These are phyloP conservation scores for Apamea monoglypha DNA, from an alignment of 2,888 invertebrate species.

Conservation along the genomic window DNA sequence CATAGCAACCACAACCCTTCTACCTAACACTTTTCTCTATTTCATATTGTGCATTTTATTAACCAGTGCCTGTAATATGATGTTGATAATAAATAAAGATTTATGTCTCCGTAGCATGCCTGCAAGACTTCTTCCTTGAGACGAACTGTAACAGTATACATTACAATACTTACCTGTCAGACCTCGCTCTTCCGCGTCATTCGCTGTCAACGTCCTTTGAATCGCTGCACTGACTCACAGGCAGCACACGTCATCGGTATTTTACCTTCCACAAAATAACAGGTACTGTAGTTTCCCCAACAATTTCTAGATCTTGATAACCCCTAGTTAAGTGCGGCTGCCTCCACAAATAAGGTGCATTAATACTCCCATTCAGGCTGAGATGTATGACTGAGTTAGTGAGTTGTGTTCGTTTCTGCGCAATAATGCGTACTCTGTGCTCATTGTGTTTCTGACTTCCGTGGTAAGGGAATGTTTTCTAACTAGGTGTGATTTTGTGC, in stretches of 20 bases:
- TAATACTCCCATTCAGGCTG: conserved; percentile 62
- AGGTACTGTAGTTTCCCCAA: conserved; percentile 50
- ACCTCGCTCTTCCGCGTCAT: conserved; percentile 8
- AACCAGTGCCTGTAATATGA: background rate
- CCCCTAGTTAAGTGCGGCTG: conserved; percentile 55
- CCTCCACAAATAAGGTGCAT: conserved; percentile 64
- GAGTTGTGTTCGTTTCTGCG: conserved; percentile 45
- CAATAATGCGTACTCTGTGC: conserved; percentile 53
- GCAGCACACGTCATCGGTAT: conserved; percentile 48
- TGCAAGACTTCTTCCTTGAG: background rate
- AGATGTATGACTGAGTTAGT: conserved; percentile 59
- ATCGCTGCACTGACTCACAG: conserved; percentile 37
- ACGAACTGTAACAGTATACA: background rate
- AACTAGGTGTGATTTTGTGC: conserved; percentile 42
- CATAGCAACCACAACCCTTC: background rate
- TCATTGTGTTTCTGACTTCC: conserved; percentile 61
- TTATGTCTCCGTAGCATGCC: background rate
- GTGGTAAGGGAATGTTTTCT: conserved; percentile 53
- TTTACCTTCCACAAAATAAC: conserved; percentile 46
- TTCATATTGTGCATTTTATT: background rate
- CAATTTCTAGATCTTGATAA: conserved; percentile 63
- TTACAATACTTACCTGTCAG: background rate
- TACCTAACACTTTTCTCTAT: background rate
- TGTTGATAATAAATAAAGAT: background rate
- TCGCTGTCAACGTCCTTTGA: conserved; percentile 42